Base-by-base conservation (phyloP, 1,140 invertebrate genomes). In the Ylistrum balloti region DNA sequence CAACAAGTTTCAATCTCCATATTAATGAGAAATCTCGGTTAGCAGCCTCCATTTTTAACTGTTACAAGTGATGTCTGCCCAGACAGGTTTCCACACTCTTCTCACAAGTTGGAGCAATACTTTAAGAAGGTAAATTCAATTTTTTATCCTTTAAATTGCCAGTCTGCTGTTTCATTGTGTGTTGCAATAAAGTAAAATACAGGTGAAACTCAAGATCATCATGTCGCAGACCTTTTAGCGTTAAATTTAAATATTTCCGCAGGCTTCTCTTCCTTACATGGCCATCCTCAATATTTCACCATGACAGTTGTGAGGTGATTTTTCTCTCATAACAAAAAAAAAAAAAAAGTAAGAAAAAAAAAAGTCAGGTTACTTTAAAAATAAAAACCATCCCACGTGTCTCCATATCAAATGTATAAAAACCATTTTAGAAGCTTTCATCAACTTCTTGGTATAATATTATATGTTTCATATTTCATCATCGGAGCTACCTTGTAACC, bases 171-270 rank as follows among this genome's bases (percentile, higher is more conserved):
- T 74, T 22, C 28, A 74, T 74, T 74, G 56, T 74, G 56, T 74
- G 56, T 74, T 74, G 56, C 56, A 74, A 74, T 74, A 74, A 74
- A 74, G 56, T 28, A 74, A 74, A 74, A 74, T 74, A 74, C 56
- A n/a, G 28, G 56, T 74, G 56, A 74, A 74, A 74, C n/a, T 74
- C 28, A 74, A 74, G 56, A 74, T 74, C 56, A 74, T 74, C 56
- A 28, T 74, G 56, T 74, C 56, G 15, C 56, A 74, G 56, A 74
- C 56, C 56, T 74, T 74, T 74, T 74, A 74, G 56, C 56, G n/a
- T 74, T 74, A 28, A 74, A 74, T 74, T 74, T 74, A 17, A 74
- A 74, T 74, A 74, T 74, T 74, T 74, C 56, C 56, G 56, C 56
- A 74, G 56, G 56, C 56, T 74, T 74, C 22, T n/a, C 9, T 74